Percentiles rank a stretch among this genome's conserved stretches.
Evolutionary conservation across 2,113 vertebrate species (phyloP).

Genomic region (Micronycteris hirsuta): DNA sequence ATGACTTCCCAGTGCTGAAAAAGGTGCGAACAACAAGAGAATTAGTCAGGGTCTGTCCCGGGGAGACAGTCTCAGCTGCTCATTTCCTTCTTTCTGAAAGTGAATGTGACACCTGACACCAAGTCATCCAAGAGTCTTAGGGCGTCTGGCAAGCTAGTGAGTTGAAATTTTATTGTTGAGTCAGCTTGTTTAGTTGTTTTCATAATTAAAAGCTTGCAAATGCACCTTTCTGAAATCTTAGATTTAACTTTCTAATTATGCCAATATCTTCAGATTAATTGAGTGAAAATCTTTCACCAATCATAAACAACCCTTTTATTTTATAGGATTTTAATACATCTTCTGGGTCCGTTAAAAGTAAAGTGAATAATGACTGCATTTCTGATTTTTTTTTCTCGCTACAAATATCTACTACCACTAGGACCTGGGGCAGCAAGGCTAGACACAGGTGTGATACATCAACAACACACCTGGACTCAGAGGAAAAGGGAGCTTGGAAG

Average conservation of each 20-base stretch:
- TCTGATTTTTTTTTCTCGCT: neutral
- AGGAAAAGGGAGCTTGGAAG: neutral
- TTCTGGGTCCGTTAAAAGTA: neutral
- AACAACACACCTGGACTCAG: neutral
- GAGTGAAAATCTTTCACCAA: neutral
- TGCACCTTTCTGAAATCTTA: neutral
- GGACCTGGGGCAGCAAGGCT: neutral
- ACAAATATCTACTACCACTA: neutral
- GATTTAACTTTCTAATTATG: neutral
- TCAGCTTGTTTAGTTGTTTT: neutral
- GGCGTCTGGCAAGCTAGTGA: neutral
- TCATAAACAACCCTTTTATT: neutral
- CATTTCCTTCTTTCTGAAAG: conserved; percentile 11
- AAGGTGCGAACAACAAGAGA: neutral
- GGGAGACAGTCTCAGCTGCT: neutral
- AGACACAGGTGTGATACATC: neutral
- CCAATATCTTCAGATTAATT: neutral
- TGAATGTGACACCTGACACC: neutral
- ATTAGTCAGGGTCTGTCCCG: neutral
- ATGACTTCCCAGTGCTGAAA: neutral
- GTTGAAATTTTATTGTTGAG: neutral
- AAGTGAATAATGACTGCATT: neutral
- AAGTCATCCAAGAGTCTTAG: neutral
- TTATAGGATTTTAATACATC: neutral
- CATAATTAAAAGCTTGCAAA: neutral